Percentiles rank a stretch among this genome's conserved stretches.
phyloP scores from a whole-genome alignment of 2,797 vertebrate species.

The Amphiprion clarkii region DNA sequence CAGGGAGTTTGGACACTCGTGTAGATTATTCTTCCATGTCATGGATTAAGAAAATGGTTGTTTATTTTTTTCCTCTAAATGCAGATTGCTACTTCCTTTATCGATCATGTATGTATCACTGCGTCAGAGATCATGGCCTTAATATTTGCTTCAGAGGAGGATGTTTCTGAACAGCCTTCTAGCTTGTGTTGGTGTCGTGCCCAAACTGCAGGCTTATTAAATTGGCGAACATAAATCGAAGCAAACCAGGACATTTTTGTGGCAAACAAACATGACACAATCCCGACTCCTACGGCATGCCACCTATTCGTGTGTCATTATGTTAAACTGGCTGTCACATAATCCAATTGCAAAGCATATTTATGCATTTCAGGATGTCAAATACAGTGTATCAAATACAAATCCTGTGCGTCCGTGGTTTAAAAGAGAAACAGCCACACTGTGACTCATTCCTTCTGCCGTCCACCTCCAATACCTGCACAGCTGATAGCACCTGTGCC shows the following conservation, averaged over 20 bases:
- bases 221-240: constrained; percentile 12
- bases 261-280: constrained; percentile 4
- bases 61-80: constrained; percentile 57
- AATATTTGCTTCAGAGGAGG: not conserved
- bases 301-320: constrained; percentile 6
- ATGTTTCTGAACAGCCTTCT: not conserved
- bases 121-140: constrained; percentile 8
- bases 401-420: constrained; percentile 12
- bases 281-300: not conserved
- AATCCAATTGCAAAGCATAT: not conserved
- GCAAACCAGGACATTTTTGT: not conserved
- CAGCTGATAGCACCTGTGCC: constrained; percentile 52
- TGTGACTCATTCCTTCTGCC: constrained; percentile 42
- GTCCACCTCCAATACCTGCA: constrained; percentile 45
- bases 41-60: constrained; percentile 26
- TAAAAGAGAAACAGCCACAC: constrained; percentile 22
- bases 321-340: not conserved
- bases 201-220: not conserved
- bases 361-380: constrained; percentile 19
- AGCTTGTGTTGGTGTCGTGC: not conserved
- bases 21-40: constrained; percentile 36
- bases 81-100: constrained; percentile 19
- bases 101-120: not conserved
- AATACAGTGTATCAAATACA: not conserved
- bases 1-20: constrained; percentile 31